Conservation (phyloP, 2,888 invertebrate species). For the Rhagophthalmus giganteus region DNA sequence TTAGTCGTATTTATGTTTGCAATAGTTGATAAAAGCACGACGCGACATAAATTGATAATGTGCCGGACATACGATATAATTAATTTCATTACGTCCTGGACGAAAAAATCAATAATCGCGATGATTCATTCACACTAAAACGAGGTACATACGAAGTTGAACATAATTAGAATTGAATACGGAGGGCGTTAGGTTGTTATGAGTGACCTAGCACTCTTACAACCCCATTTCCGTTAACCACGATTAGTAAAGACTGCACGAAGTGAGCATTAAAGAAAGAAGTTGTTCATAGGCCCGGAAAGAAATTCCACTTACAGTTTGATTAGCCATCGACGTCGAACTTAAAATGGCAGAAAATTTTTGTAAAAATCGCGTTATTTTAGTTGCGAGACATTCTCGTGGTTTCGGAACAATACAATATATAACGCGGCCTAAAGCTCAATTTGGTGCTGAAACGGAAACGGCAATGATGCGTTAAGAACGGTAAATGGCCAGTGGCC, state of each 20-base stretch:
- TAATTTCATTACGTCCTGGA: neutral
- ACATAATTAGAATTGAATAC: constrained; percentile 14
- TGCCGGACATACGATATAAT: neutral
- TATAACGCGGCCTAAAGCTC: constrained; percentile 5
- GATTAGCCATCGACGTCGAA: constrained; percentile 4
- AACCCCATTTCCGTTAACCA: constrained; percentile 22
- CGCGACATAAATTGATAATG: too few species aligned
- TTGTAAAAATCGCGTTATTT: too few species aligned
- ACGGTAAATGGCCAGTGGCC: constrained; percentile 12
- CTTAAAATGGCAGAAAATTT: neutral
- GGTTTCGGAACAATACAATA: constrained; percentile 3
- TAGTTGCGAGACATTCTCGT: constrained; percentile 6
- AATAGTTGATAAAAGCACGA: too few species aligned
- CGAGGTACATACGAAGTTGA: constrained; percentile 7
- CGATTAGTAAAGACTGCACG: constrained; percentile 9
- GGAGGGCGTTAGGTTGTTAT: constrained; percentile 13
- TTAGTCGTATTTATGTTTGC: too few species aligned
- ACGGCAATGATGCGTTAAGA: constrained; percentile 25
- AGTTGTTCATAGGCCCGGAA: neutral
- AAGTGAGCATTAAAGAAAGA: constrained; percentile 6
- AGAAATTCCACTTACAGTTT: neutral
- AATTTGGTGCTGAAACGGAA: constrained; percentile 14
- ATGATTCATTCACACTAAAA: constrained; percentile 16
- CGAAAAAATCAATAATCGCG: constrained; percentile 15
- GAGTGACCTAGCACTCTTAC: constrained; percentile 20